Conservation (phyloP, 2,888 invertebrate genomes). For the Caenorhabditis sulstoni region DNA sequence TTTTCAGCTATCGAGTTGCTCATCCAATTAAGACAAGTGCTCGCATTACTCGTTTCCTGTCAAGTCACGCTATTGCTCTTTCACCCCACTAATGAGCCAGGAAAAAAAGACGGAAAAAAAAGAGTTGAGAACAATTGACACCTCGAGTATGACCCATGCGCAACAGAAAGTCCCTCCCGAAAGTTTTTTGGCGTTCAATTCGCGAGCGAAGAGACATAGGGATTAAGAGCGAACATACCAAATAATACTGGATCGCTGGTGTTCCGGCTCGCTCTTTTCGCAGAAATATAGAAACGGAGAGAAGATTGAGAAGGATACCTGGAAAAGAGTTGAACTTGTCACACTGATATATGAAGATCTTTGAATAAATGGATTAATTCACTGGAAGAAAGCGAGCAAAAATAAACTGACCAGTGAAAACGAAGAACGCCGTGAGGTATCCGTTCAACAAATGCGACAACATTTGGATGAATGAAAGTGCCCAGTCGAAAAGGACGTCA, state of each 20-base stretch:
- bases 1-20: background rate
- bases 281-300: constrained; percentile 77
- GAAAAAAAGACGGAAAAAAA: background rate
- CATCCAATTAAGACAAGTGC: constrained; percentile 36
- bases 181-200: too few relatives aligned
- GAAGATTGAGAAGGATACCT: constrained; percentile 76
- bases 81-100: constrained; percentile 25
- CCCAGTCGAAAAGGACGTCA: constrained; percentile 49
- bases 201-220: too few relatives aligned
- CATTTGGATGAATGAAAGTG: constrained; percentile 65
- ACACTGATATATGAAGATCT: background rate
- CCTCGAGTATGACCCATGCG: background rate
- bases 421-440: constrained; percentile 77
- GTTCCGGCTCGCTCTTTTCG: constrained; percentile 74
- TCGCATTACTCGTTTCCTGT: constrained; percentile 22
- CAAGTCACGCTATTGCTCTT: constrained; percentile 11
- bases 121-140: background rate
- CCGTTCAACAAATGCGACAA: constrained; percentile 78
- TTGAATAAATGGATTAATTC: too few relatives aligned
- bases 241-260: constrained; percentile 79
- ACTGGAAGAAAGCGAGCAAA: background rate
- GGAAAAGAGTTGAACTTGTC: constrained; percentile 22
- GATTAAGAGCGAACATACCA: constrained; percentile 62
- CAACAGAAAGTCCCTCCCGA: too few relatives aligned
- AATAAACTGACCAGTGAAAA: constrained; percentile 66